Evolutionary conservation across 2,113 vertebrate species (phyloP), one percentile per base, ranked within the genome.

Genomic region (Bujurquina vittata): DNA sequence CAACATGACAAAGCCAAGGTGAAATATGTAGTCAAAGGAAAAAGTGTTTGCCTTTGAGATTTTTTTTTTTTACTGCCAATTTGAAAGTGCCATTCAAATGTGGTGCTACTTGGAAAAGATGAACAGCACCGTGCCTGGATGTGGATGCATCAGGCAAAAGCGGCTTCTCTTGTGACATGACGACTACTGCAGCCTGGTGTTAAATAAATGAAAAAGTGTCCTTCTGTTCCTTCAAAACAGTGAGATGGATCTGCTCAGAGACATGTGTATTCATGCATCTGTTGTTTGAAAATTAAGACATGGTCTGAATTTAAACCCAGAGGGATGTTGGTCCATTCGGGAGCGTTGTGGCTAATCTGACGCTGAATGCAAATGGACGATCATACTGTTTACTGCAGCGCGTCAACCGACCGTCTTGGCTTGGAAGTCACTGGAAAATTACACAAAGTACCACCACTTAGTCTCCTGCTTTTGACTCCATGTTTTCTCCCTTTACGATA

Each of bases 51-150:
- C 79, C 75, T 85, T 84, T 87, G 11, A 56, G 57, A 77, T 84
- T 80, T 69, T 74, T 81, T 82, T 74, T 65, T 80, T 88, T 85
- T 79, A 85, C 80, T 88, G 84, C 80, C 86, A 88, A 80, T 89
- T 89, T 91, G 43, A 88, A 94, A 94, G 90, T 93, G 93, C 93
- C 92, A 92, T 90, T 87, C 52, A 82, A 83, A 56, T 83, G 77
- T 84, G 80, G 91, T 85, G 63, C 82, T 73, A 67, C 80, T 72
- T 62, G 83, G 84, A 83, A 69, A 65, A 76, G 58, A 88, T 35
- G 46, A 83, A 81, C n/a, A 8, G 14, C 49, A 62, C 76, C 43
- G 5, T 58, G 54, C 46, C 65, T 12, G 18, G 56, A 56, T 22
- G 23, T 54, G 78, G 81, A 80, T 49, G 12, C 79, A 29, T 37